Percentiles rank a stretch among this genome's conserved stretches.
phyloP scores from a whole-genome alignment of 1,140 invertebrate species.

The Coptotermes formosanus region DNA sequence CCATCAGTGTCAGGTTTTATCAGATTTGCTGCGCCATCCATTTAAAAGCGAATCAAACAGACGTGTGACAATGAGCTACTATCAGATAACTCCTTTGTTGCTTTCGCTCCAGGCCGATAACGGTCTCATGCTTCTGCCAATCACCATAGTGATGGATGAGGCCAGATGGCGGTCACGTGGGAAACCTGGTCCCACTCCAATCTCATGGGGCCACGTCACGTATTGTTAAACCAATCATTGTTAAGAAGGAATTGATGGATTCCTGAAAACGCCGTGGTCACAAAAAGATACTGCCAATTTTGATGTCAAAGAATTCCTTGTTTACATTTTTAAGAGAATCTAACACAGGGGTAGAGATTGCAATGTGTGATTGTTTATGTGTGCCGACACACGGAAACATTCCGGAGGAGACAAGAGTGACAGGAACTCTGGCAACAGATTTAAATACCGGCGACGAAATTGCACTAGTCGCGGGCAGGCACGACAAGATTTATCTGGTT shows the following conservation, averaged over 20 bases:
- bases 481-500: no score
- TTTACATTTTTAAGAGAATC: no score
- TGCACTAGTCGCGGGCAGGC: no score
- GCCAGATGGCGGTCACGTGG: slow-evolving; percentile 15
- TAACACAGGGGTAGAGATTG: no score
- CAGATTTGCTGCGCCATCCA: neutral
- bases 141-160: neutral
- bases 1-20: neutral
- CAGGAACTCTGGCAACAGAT: no score
- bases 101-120: neutral
- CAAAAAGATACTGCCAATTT: neutral
- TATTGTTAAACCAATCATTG: slow-evolving; percentile 8
- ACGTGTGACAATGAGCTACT: neutral
- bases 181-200: neutral
- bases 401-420: no score
- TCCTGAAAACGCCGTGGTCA: neutral
- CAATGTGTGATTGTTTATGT: no score
- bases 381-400: no score
- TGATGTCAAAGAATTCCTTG: neutral
- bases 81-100: neutral
- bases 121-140: neutral
- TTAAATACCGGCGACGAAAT: no score
- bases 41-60: neutral
- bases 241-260: neutral
- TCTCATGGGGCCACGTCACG: neutral